Percentiles rank a stretch among this genome's conserved stretches.
phyloP scores from a whole-genome alignment of 2,113 vertebrate species.

The Murina feae region DNA sequence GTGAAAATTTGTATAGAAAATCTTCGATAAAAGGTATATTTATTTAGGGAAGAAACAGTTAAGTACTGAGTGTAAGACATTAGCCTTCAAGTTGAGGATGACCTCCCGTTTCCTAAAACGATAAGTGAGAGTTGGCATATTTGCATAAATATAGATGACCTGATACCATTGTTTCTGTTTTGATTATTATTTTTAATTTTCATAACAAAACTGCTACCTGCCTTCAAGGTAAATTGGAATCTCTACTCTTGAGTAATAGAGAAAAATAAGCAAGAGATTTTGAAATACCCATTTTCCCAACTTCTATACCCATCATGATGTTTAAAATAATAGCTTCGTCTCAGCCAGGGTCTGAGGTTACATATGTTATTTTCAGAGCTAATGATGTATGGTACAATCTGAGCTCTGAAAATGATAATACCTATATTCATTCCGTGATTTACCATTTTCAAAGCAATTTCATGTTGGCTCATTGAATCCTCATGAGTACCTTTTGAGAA shows the following conservation, averaged over 20 bases:
- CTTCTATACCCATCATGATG: background rate
- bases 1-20: background rate
- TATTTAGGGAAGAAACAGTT: background rate
- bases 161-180: background rate
- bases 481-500: background rate
- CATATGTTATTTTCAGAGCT: slow-evolving; percentile 52
- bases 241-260: background rate
- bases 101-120: background rate
- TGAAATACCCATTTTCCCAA: background rate
- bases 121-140: background rate
- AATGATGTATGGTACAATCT: slow-evolving; percentile 46
- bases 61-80: background rate
- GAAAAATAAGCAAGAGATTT: slow-evolving; percentile 1
- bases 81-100: background rate
- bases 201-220: background rate
- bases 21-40: background rate
- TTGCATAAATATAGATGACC: background rate
- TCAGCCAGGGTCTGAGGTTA: slow-evolving; percentile 17
- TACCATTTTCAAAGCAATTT: slow-evolving; percentile 55
- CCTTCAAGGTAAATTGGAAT: slow-evolving; percentile 4
- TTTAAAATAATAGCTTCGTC: slow-evolving; percentile 36
- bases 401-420: slow-evolving; percentile 45
- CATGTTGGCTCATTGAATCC: slow-evolving; percentile 56
- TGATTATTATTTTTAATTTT: background rate
- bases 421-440: slow-evolving; percentile 17